Evolutionary conservation across 2,113 vertebrate genomes (phyloP).

Genomic region (Mormyrus iriodes): DNA sequence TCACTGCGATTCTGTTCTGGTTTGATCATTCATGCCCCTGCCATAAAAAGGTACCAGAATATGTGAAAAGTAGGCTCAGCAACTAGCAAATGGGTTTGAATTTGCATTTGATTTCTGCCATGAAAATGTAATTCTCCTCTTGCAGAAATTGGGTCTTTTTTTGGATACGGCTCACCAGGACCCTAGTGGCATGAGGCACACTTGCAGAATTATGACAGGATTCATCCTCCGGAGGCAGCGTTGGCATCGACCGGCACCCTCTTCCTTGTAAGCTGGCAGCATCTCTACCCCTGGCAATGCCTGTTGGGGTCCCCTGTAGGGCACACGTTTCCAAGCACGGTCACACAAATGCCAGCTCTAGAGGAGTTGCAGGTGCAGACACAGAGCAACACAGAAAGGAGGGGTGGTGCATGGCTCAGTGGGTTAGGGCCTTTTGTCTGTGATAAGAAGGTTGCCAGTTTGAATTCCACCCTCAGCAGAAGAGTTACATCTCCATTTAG

Average conservation of each 20-base stretch:
- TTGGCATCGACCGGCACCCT: background rate
- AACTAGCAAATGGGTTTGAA: background rate
- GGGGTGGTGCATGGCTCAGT: background rate
- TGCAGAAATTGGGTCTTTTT: background rate
- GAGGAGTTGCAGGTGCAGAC: background rate
- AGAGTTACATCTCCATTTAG: background rate
- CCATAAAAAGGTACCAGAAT: background rate
- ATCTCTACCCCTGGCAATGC: background rate
- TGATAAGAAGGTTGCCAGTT: background rate
- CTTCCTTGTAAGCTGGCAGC: too few relatives aligned
- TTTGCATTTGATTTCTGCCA: background rate
- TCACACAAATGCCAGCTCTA: background rate
- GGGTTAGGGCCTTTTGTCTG: background rate
- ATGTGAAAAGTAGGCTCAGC: background rate
- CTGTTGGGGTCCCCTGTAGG: background rate
- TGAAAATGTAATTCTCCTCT: background rate
- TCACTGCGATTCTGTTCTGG: background rate
- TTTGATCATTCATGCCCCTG: background rate
- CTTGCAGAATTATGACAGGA: background rate
- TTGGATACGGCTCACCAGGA: background rate
- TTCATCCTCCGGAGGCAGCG: background rate
- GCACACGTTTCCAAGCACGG: background rate
- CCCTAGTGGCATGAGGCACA: background rate
- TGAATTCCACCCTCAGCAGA: background rate
- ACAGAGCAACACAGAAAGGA: background rate